Evolutionary conservation across 1,140 invertebrate genomes (phyloP), one percentile per base, ranked within the genome.

Genomic region (Anoplophora glabripennis): DNA sequence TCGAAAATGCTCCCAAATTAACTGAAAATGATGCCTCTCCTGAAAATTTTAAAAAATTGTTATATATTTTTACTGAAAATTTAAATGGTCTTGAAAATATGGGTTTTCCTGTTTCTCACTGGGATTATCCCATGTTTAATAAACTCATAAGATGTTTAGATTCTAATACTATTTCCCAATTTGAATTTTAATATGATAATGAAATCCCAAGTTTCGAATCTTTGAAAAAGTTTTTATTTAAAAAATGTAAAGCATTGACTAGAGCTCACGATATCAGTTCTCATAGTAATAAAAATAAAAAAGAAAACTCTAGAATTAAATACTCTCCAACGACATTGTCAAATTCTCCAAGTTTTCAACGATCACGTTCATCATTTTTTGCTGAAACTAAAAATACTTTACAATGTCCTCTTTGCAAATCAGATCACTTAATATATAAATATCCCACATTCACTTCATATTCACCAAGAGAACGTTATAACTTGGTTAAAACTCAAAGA

Each of bases 61-160:
- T 53, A 7, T 15, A 53, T 42, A 53, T 37, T 1, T 44, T 44
- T 41, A 42, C 37, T 4, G 36, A 53, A 38, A 53, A 53, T 28
- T 17, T 45, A 2, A 41, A 9, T 5, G 53, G 38, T 10, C 28
- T 45, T 4, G 44, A 35, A 41, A 44, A 55, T 14, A 11, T 55
- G 28, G 18, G 15, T 10, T 49, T 49, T 35, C 28, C 47, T 34
- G 28, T 34, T 34, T 18, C 33, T 49, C 34, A 49, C 8, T 49
- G 47, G 47, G 28, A 28, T 14, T 49, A 34, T 36, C 14, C 35
- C 12, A 21, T 49, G 14, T 33, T 49, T 28, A 49, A 34, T 33
- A 49, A 34, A 34, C 21, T 49, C 11, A 12, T 49, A 34, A 49
- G 34, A 36, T 14, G 34, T 12, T 17, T 49, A 10, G 47, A 33